These are phyloP conservation scores for Mamestra configurata DNA, from an alignment of 1,140 invertebrate genomes.

Conservation along the genomic window DNA sequence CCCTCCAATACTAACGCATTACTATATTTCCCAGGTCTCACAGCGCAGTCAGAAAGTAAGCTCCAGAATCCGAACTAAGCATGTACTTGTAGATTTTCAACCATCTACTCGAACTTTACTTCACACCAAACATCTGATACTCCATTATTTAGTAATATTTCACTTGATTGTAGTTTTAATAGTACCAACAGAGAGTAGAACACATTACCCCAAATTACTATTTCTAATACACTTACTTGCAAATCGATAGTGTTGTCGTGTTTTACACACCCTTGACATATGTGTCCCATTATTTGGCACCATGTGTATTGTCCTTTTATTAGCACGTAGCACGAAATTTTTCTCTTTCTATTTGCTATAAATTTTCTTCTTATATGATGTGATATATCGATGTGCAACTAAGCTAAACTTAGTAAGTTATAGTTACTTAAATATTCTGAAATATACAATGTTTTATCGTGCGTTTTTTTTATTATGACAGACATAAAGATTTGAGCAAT, in stretches of 20 bases:
- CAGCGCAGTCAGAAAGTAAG: slow-evolving; percentile 85
- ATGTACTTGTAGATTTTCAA: slow-evolving; percentile 69
- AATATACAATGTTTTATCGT: neutral
- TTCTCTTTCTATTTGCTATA: neutral
- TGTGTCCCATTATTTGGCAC: slow-evolving; percentile 39
- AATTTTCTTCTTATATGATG: neutral
- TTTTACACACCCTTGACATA: slow-evolving; percentile 3
- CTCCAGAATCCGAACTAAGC: slow-evolving; percentile 68
- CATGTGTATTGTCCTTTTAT: slow-evolving; percentile 31
- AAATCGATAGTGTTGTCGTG: slow-evolving; percentile 54
- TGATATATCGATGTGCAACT: slow-evolving; percentile 22
- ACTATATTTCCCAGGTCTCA: slow-evolving; percentile 85
- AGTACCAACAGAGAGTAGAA: slow-evolving; percentile 50
- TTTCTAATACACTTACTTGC: slow-evolving; percentile 61
- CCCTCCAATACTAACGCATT: slow-evolving; percentile 74
- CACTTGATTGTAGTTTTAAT: slow-evolving; percentile 48
- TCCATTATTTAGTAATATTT: slow-evolving; percentile 45
- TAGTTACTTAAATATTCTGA: slow-evolving; percentile 11
- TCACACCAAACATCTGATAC: slow-evolving; percentile 43
- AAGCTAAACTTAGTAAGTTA: neutral
- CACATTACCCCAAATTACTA: slow-evolving; percentile 46
- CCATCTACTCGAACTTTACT: slow-evolving; percentile 42
- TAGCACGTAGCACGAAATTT: slow-evolving; percentile 8
- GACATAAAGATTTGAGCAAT: neutral
- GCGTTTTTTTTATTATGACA: neutral